These are phyloP conservation scores for Coranthus polyacanthus DNA, from an alignment of 2,797 vertebrate species.

Conservation along the genomic window DNA sequence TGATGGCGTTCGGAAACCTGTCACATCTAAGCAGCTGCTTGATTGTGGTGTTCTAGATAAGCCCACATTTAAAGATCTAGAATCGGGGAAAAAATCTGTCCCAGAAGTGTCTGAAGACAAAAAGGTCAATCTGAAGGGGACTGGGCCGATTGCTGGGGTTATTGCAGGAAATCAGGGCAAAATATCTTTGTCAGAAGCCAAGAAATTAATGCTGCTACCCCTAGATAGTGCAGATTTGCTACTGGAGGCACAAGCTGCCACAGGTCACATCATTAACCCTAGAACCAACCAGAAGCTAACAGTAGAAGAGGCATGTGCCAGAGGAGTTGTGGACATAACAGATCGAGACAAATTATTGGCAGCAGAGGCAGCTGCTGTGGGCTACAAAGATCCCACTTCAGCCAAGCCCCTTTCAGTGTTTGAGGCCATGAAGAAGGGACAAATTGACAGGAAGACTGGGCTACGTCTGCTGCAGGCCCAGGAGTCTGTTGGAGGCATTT, in stretches of 20 bases:
- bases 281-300: constrained; percentile 87
- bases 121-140: constrained; percentile 88
- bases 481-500: constrained; percentile 90
- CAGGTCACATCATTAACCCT: constrained; percentile 92
- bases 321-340: constrained; percentile 88
- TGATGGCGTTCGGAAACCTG: constrained; percentile 89
- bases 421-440: constrained; percentile 91
- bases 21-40: constrained; percentile 89
- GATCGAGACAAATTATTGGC: constrained; percentile 88
- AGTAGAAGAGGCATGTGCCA: constrained; percentile 89
- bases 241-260: constrained; percentile 94
- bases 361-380: constrained; percentile 91
- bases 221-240: constrained; percentile 88
- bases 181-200: constrained; percentile 91
- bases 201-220: constrained; percentile 87
- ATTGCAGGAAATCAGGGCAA: constrained; percentile 83
- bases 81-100: constrained; percentile 87
- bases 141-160: constrained; percentile 89
- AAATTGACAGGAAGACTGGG: constrained; percentile 86
- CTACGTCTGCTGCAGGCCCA: constrained; percentile 93
- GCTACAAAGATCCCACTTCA: constrained; percentile 89
- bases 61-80: constrained; percentile 85
- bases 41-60: constrained; percentile 91
- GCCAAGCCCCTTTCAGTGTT: constrained; percentile 88
- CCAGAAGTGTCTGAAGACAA: constrained; percentile 87